These are phyloP conservation scores for Melanotus villosus DNA, from an alignment of 2,888 invertebrate genomes.

Conservation along the genomic window DNA sequence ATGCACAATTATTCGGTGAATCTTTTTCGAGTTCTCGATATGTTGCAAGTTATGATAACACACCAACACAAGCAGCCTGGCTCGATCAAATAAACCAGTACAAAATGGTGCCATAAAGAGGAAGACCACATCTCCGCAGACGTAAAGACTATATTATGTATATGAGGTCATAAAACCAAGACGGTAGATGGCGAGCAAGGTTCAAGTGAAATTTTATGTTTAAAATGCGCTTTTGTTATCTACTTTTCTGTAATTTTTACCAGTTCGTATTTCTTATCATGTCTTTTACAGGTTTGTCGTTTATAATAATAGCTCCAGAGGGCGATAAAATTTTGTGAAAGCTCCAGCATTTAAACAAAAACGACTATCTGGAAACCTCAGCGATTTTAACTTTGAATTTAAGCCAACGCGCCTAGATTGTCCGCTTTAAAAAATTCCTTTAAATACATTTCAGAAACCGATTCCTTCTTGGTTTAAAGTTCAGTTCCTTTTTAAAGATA, in stretches of 20 bases:
- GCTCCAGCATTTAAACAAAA: constrained; percentile 43
- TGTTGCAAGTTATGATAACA: constrained; percentile 26
- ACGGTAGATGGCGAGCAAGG: constrained; percentile 53
- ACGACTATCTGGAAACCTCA: not conserved
- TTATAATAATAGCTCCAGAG: constrained; percentile 44
- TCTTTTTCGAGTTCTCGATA: constrained; percentile 11
- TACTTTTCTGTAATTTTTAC: constrained; percentile 60
- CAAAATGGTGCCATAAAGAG: constrained; percentile 58
- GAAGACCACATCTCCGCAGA: constrained; percentile 52
- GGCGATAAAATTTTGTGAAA: constrained; percentile 45
- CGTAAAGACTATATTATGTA: constrained; percentile 61
- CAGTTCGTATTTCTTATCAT: constrained; percentile 60
- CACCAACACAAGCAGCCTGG: constrained; percentile 32
- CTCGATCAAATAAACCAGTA: constrained; percentile 55
- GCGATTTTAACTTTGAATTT: constrained; percentile 13
- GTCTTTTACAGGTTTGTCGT: constrained; percentile 55
- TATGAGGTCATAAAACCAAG: constrained; percentile 59
- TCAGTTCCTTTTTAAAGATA: no score
- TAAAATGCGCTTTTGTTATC: constrained; percentile 59
- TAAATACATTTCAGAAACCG: no score
- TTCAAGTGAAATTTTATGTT: constrained; percentile 62
- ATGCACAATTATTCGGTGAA: not conserved
- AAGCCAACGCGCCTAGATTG: no score
- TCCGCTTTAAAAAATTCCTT: no score
- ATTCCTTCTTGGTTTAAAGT: no score